A percentile compares a stretch with the other conserved stretches of the same genome.
Conservation (phyloP, 53 echinoderm and acorn worm genomes). For the Antedon mediterranea region DNA sequence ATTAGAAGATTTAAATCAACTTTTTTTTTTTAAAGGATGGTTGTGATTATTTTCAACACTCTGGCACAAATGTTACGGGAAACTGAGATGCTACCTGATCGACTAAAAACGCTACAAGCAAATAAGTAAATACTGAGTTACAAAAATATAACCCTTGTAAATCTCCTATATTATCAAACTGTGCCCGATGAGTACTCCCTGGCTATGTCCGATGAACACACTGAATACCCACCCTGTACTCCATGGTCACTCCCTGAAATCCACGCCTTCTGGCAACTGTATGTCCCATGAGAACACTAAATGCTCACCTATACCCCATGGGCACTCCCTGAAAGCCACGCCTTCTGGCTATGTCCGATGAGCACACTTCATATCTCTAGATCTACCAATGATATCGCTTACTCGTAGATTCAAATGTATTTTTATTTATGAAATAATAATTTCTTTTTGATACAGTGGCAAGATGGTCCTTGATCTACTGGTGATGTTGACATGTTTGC, state of each 20-base stretch:
- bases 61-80: conserved; percentile 78
- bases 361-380: no score
- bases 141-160: no score
- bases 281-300: no score
- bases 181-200: no score
- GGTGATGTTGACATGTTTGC: conserved; percentile 65
- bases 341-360: no score
- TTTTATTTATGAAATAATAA: neutral
- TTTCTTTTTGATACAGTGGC: conserved; percentile 27
- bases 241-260: no score
- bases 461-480: conserved; percentile 67
- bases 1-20: neutral
- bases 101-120: conserved; percentile 52
- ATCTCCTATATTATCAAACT: no score
- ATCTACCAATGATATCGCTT: neutral
- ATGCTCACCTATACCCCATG: no score
- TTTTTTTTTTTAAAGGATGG: conserved; percentile 32
- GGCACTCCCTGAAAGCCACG: no score
- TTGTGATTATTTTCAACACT: conserved; percentile 65
- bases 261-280: no score
- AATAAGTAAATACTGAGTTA: conserved; percentile 45
- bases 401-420: neutral
- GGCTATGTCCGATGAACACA: no score
- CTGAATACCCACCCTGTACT: no score
- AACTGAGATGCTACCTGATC: conserved; percentile 57